Percentiles rank a stretch among this genome's conserved stretches.
Evolutionary conservation across 2,888 invertebrate species (phyloP).

Genomic region (Spialia ferax): DNA sequence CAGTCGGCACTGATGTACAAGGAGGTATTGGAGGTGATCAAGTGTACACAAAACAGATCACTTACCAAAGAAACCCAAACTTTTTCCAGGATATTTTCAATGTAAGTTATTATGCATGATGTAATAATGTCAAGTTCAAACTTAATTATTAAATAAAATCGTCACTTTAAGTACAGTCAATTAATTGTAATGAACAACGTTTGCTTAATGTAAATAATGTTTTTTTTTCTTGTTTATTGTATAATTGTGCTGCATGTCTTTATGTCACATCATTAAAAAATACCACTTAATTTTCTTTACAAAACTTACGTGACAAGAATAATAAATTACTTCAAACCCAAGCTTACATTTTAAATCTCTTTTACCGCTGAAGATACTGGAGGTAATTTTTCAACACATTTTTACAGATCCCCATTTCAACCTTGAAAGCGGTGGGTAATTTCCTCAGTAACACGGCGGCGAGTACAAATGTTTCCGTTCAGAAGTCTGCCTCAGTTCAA

Average conservation of each 20-base stretch:
- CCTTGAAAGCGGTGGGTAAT: slow-evolving; percentile 88
- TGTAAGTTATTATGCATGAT: slow-evolving; percentile 69
- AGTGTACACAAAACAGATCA: slow-evolving; percentile 63
- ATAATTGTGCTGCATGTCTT: background rate
- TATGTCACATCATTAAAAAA: background rate
- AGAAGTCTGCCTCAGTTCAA: slow-evolving; percentile 74
- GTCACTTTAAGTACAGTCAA: no score
- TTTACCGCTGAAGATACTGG: slow-evolving; percentile 8
- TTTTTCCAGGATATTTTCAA: slow-evolving; percentile 88
- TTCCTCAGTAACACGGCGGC: slow-evolving; percentile 84
- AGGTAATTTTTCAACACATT: slow-evolving; percentile 23
- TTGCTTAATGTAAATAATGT: no score
- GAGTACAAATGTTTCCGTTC: slow-evolving; percentile 72
- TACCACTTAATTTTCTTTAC: no score
- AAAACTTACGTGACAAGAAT: background rate
- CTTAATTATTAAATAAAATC: background rate
- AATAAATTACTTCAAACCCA: background rate
- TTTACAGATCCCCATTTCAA: slow-evolving; percentile 89
- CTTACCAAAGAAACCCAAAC: slow-evolving; percentile 67
- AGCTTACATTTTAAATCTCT: background rate
- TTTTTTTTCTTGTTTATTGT: no score
- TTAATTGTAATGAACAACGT: no score
- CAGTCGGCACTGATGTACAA: slow-evolving; percentile 47
- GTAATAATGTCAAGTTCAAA: background rate
- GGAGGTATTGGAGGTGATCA: slow-evolving; percentile 56